These are phyloP conservation scores for Apantesis nais DNA, from an alignment of 2,888 invertebrate species.

Conservation along the genomic window DNA sequence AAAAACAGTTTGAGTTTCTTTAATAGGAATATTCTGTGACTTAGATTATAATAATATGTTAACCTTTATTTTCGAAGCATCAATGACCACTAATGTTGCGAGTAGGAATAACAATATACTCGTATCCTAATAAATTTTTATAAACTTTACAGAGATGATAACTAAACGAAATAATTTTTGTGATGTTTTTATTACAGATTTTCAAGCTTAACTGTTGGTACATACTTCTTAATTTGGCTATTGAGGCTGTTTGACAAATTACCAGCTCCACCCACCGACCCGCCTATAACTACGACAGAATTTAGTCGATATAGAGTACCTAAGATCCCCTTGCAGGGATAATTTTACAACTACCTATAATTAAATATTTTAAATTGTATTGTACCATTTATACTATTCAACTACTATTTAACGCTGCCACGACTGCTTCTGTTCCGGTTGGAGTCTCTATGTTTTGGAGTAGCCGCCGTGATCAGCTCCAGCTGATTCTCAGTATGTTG, in stretches of 20 bases:
- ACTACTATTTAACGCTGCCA: no score
- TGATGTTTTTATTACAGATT: conserved; percentile 2
- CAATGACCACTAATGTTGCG: not conserved
- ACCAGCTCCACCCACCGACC: conserved; percentile 2
- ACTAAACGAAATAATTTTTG: not conserved
- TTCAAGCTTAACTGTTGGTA: not conserved
- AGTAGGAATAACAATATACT: not conserved
- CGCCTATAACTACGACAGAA: conserved; percentile 4
- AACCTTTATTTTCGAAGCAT: no score
- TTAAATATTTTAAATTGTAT: no score
- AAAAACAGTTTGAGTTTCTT: no score
- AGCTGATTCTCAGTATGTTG: no score
- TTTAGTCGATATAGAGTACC: not conserved
- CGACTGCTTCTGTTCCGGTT: no score
- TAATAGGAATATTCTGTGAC: no score
- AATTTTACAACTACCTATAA: not conserved
- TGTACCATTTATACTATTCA: no score
- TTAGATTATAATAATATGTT: no score
- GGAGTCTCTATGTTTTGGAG: no score
- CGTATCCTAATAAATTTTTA: no score
- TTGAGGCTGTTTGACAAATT: not conserved
- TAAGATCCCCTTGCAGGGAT: not conserved
- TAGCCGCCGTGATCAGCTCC: no score
- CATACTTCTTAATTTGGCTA: conserved; percentile 1
- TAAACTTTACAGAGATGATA: not conserved